phyloP scores from a whole-genome alignment of 2,113 vertebrate species.

The Cnemophilus loriae region DNA sequence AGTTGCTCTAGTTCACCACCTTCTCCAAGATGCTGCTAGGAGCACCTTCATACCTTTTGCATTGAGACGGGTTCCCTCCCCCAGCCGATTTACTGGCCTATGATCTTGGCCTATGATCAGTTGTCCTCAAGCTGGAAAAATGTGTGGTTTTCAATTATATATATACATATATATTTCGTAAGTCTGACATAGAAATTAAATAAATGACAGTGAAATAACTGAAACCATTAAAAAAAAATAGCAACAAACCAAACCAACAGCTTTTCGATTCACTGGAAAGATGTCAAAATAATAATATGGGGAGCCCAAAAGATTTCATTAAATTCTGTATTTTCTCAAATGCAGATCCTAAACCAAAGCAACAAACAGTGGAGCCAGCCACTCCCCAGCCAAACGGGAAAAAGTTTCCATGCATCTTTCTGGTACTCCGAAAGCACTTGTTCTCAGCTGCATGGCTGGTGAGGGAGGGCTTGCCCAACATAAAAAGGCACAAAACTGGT shows the following conservation, averaged over 20 bases:
- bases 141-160: not conserved
- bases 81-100: not conserved
- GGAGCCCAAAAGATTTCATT: not conserved
- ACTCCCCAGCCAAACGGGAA: not conserved
- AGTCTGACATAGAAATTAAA: not conserved
- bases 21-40: not conserved
- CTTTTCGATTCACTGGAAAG: not conserved
- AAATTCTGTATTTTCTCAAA: not conserved
- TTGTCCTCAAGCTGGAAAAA: not conserved
- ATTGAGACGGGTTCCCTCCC: not conserved
- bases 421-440: not conserved
- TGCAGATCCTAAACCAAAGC: not conserved
- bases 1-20: not conserved
- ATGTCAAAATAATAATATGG: not conserved
- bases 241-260: not conserved
- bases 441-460: not conserved
- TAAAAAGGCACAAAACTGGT: conserved; percentile 1
- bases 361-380: not conserved
- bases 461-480: not conserved
- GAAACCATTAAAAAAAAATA: not conserved
- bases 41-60: not conserved
- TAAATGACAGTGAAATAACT: not conserved
- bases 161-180: too few species aligned
- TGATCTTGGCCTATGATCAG: too few species aligned
- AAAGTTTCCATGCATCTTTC: not conserved